Base-by-base conservation (phyloP, 2,888 invertebrate genomes). In the Euspilapteryx auroguttella region DNA sequence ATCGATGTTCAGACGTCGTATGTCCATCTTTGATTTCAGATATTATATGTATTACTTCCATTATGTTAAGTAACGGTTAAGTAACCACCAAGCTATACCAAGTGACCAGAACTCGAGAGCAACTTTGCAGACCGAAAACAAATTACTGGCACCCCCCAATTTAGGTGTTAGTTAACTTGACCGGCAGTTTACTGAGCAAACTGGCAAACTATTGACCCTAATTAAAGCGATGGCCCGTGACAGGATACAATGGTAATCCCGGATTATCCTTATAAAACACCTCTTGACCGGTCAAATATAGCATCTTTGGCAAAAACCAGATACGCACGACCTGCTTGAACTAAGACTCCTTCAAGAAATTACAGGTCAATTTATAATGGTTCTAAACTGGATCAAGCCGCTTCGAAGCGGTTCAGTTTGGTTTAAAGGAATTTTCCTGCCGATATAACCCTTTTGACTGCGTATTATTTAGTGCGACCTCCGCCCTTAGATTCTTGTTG, bases 221-320 rank as follows among this genome's bases (percentile, higher is more conserved):
- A 66, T 69, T 66, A 65, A 58, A 45, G 57, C 59, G 58, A 59
- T 62, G 56, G 50, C 42, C 62, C 63, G 55, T 49, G 55, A 49
- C 57, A 49, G 61, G 50, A 58, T 55, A 61, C 62, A 52, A 45
- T 45, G 42, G 54, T 64, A 61, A 71, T 63, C 71, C 69, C 40
- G 62, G 69, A 65, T 73, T 56, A 69, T 66, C 64, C 66, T 57
- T 52, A 58, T 64, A 65, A 55, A 69, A 65, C 69, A 68, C 64
- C 68, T 66, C 69, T 61, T 61, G 57, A 56, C 55, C 56, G 46
- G 41, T 12, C 31, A 20, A 11, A 14, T 14, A 21, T 12, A n/a
- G n/a, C n/a, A n/a, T n/a, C n/a, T n/a, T n/a, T n/a, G n/a, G n/a
- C n/a, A n/a, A n/a, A n/a, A n/a, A n/a, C n/a, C n/a, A n/a, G n/a